Conservation (phyloP, 1,140 invertebrate genomes). For the Maniola jurtina region DNA sequence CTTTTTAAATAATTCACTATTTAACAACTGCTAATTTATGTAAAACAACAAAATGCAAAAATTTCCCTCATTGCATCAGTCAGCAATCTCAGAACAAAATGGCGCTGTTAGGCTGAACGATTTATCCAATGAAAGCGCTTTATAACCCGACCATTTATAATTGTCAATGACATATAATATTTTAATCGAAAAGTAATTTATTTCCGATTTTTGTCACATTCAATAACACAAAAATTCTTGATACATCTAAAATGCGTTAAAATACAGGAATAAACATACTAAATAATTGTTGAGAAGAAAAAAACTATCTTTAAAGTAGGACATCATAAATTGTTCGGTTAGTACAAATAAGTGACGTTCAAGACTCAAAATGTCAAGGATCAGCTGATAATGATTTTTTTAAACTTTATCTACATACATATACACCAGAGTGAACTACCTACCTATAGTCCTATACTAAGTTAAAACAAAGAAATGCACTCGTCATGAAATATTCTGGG, state of each 20-base stretch:
- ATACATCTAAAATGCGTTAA: not conserved
- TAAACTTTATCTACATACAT: conserved; percentile 20
- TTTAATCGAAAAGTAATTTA: not conserved
- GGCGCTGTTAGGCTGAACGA: conserved; percentile 52
- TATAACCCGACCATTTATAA: conserved; percentile 58
- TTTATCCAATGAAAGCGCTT: conserved; percentile 65
- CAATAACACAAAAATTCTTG: not conserved
- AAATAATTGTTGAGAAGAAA: not conserved
- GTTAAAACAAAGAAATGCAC: too few relatives aligned
- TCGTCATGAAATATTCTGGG: too few relatives aligned
- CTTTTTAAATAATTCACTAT: not conserved
- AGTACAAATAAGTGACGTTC: conserved; percentile 16
- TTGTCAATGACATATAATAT: not conserved
- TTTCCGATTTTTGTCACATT: not conserved
- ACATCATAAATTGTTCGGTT: conserved; percentile 12
- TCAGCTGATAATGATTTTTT: conserved; percentile 32
- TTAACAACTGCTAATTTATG: not conserved
- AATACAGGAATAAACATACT: not conserved
- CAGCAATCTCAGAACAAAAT: conserved; percentile 68
- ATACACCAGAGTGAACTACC: too few relatives aligned
- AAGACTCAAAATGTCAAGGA: conserved; percentile 29
- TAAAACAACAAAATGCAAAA: conserved; percentile 40
- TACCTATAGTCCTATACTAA: not conserved
- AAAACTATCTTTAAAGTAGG: not conserved
- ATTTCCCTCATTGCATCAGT: conserved; percentile 57